Conservation (phyloP, 2,113 vertebrate species). For the Azemiops feae region DNA sequence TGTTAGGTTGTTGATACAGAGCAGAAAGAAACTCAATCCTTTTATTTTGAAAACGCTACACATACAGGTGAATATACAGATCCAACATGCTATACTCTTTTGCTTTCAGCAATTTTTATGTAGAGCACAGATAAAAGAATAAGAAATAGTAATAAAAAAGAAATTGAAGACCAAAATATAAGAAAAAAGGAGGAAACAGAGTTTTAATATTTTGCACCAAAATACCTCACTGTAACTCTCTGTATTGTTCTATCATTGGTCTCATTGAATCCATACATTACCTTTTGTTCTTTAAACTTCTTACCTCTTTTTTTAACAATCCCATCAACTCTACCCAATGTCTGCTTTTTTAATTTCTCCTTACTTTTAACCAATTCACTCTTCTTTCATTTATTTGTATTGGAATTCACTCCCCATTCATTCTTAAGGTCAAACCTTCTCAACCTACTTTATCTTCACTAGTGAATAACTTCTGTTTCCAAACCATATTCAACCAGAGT, state of each 20-base stretch:
- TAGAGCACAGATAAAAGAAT: background rate
- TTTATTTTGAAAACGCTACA: conserved; percentile 1
- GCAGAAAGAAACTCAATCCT: background rate
- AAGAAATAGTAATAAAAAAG: background rate
- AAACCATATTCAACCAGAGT: background rate
- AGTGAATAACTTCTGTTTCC: background rate
- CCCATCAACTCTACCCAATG: background rate
- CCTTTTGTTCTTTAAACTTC: background rate
- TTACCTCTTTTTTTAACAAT: background rate
- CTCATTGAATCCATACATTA: background rate
- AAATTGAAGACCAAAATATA: background rate
- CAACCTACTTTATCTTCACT: background rate
- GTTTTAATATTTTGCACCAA: background rate
- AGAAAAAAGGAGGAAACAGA: background rate
- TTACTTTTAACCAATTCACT: background rate
- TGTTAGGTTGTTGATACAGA: background rate
- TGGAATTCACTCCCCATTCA: background rate
- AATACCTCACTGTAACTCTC: background rate
- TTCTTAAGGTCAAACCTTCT: background rate
- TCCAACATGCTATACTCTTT: background rate
- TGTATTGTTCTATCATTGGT: background rate
- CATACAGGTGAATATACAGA: background rate
- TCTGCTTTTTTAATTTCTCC: background rate
- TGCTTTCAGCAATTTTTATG: background rate
- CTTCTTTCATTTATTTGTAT: background rate